Percentiles rank a stretch among this genome's conserved stretches.
Evolutionary conservation across 2,113 vertebrate genomes (phyloP).

Genomic region (Gallinago undulata): DNA sequence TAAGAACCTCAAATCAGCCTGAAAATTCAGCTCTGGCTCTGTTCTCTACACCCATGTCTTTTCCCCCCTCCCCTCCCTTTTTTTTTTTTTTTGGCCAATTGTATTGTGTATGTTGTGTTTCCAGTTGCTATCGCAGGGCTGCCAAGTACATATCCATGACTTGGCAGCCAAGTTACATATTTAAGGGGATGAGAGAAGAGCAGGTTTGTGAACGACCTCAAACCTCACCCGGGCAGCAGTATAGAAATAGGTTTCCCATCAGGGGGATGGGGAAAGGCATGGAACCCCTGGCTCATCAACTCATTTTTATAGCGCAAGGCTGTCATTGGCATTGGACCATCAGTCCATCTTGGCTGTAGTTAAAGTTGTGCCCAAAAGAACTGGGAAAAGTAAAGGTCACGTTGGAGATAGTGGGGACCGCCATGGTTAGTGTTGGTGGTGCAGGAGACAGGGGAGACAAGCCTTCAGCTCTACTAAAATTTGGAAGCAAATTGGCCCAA

Average conservation of each 20-base stretch:
- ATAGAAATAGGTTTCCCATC: background rate
- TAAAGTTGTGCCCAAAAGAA: background rate
- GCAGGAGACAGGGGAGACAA: background rate
- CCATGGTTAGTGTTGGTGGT: background rate
- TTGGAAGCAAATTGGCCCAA: background rate
- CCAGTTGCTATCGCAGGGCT: conserved; percentile 45
- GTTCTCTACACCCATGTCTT: background rate
- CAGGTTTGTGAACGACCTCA: conserved; percentile 22
- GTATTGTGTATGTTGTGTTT: conserved; percentile 42
- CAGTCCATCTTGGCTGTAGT: background rate
- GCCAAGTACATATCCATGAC: conserved; percentile 40
- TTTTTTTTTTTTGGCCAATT: background rate
- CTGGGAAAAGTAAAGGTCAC: background rate
- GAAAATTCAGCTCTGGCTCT: background rate
- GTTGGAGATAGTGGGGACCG: background rate
- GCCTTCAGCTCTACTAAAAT: background rate
- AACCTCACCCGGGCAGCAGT: background rate
- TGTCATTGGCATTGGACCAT: background rate
- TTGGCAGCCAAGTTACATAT: conserved; percentile 62
- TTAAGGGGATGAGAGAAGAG: conserved; percentile 56
- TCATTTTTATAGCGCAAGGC: background rate
- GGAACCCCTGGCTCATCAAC: background rate
- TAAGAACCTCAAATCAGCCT: background rate
- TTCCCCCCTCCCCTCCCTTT: background rate
- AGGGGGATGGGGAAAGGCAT: background rate